Evolutionary conservation across 30 jellyfish, hydroid and myxozoan genomes (phyloP).

Genomic region (Catostylus mosaicus): DNA sequence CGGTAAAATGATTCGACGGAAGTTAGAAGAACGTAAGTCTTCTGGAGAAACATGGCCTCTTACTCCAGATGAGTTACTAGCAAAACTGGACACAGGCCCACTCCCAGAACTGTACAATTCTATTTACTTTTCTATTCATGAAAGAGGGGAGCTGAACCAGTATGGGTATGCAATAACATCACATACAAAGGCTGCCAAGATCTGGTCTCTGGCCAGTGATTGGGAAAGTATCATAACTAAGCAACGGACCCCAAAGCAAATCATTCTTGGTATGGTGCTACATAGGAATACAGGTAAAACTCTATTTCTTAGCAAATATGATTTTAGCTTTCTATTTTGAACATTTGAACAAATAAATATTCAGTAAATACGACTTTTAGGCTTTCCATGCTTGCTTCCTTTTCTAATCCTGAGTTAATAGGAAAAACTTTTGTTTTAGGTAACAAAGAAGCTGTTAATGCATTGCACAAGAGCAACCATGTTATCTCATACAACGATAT

Average conservation of each 20-base stretch:
- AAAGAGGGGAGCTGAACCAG: not conserved
- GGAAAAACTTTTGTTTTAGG: constrained; percentile 48
- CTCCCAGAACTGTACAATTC: not conserved
- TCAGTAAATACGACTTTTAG: constrained; percentile 22
- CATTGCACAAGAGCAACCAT: not conserved
- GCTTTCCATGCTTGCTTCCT: not conserved
- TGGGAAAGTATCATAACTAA: no score
- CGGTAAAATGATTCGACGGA: constrained; percentile 19
- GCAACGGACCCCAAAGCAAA: no score
- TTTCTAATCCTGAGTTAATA: not conserved
- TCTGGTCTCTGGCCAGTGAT: no score
- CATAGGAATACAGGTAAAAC: no score
- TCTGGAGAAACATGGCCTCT: constrained; percentile 7
- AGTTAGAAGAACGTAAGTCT: not conserved
- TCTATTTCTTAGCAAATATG: no score
- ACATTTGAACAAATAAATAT: constrained; percentile 16
- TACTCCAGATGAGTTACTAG: constrained; percentile 24
- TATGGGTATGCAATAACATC: no score
- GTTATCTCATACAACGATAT: not conserved
- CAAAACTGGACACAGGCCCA: constrained; percentile 28
- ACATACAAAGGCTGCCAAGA: no score
- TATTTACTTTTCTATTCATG: constrained; percentile 15
- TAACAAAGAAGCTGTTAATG: constrained; percentile 9
- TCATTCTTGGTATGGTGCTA: no score
- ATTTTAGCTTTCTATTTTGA: not conserved